Evolutionary conservation across 2,113 vertebrate genomes (phyloP).

Genomic region (Rafetus swinhoei): DNA sequence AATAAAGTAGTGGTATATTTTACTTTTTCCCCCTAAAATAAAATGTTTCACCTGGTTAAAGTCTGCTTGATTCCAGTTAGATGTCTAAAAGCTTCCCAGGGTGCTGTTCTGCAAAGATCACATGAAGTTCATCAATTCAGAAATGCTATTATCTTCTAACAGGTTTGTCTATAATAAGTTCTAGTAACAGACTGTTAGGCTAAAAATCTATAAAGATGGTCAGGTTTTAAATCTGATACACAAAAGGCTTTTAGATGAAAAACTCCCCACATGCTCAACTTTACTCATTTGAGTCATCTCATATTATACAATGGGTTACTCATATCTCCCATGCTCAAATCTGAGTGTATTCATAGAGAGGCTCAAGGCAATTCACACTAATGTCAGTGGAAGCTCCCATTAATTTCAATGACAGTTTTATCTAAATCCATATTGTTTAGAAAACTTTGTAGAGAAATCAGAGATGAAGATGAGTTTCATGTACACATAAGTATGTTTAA

Average conservation of each 20-base stretch:
- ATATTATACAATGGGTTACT: not conserved
- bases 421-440: not conserved
- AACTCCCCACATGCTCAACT: not conserved
- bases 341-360: not conserved
- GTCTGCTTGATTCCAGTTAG: conserved; percentile 57
- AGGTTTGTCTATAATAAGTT: not conserved
- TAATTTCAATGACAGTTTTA: not conserved
- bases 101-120: conserved; percentile 55
- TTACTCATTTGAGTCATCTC: not conserved
- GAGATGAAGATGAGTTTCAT: not conserved
- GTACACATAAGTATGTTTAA: not conserved
- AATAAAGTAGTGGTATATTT: not conserved
- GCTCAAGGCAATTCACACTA: not conserved
- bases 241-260: not conserved
- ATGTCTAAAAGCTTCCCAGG: conserved; percentile 64
- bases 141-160: conserved; percentile 7
- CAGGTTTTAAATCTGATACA: not conserved
- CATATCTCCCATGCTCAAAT: not conserved
- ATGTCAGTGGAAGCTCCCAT: not conserved
- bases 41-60: conserved; percentile 53
- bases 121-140: conserved; percentile 41
- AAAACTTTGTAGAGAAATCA: not conserved
- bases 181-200: not conserved
- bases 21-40: not conserved
- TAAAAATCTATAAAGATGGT: not conserved